These are phyloP conservation scores for Campoletis sonorensis DNA, from an alignment of 1,140 invertebrate species.

Conservation along the genomic window DNA sequence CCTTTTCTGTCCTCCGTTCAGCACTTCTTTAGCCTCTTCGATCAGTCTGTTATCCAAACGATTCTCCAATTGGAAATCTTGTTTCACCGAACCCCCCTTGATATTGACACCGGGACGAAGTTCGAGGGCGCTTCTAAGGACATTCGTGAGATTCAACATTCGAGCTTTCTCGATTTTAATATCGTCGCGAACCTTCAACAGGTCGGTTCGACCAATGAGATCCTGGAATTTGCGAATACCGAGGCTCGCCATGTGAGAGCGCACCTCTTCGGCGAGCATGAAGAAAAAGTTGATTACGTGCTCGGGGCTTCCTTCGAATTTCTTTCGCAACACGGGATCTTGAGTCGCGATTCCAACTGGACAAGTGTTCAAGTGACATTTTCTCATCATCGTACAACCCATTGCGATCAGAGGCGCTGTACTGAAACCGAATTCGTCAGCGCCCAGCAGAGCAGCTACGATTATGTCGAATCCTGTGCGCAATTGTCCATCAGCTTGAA, in stretches of 20 bases:
- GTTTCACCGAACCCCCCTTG: constrained; percentile 88
- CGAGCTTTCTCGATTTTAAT: constrained; percentile 85
- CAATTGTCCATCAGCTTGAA: constrained; percentile 97
- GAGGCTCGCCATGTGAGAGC: constrained; percentile 91
- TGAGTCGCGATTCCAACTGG: constrained; percentile 99
- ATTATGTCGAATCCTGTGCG: constrained; percentile 97
- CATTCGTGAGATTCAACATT: constrained; percentile 88
- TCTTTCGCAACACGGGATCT: constrained; percentile 95
- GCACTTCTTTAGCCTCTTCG: constrained; percentile 83
- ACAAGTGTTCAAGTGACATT: constrained; percentile 99
- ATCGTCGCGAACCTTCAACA: constrained; percentile 81
- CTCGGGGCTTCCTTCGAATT: constrained; percentile 98
- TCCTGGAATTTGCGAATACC: constrained; percentile 95
- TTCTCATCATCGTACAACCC: constrained; percentile 99
- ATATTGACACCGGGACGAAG: constrained; percentile 94
- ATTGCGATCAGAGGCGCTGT: constrained; percentile 98
- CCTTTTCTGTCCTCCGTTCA: constrained; percentile 83
- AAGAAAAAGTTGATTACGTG: constrained; percentile 99
- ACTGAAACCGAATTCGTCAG: constrained; percentile 99
- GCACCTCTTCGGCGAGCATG: constrained; percentile 97
- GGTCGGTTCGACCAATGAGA: constrained; percentile 95
- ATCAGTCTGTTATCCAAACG: constrained; percentile 92
- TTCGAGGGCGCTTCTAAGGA: constrained; percentile 93
- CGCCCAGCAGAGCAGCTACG: constrained; percentile 95
- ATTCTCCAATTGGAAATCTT: constrained; percentile 95